phyloP scores from a whole-genome alignment of 1,140 invertebrate species.

The Pogonus chalceus region DNA sequence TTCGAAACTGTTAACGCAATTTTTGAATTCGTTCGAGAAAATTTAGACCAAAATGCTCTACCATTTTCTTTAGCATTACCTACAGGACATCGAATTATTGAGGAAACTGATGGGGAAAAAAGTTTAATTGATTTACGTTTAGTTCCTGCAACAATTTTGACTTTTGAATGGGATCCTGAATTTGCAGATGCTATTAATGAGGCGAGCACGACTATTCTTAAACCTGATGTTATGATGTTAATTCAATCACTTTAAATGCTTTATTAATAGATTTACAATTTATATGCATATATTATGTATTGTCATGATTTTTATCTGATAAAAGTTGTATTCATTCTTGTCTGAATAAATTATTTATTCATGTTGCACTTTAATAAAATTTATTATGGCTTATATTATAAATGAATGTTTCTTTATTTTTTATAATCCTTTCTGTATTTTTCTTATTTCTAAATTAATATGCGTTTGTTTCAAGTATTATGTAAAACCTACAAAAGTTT shows the following conservation, averaged over 20 bases:
- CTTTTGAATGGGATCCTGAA: slow-evolving; percentile 50
- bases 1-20: slow-evolving; percentile 63
- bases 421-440: too few relatives aligned
- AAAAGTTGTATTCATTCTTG: not conserved
- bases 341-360: not conserved
- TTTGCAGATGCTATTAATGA: slow-evolving; percentile 39
- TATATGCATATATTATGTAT: not conserved
- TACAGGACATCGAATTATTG: slow-evolving; percentile 51
- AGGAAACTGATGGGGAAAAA: slow-evolving; percentile 50
- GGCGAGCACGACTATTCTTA: slow-evolving; percentile 48
- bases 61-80: slow-evolving; percentile 54
- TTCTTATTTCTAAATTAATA: too few relatives aligned
- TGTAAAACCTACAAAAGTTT: too few relatives aligned
- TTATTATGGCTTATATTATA: too few relatives aligned
- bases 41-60: slow-evolving; percentile 50
- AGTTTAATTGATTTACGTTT: slow-evolving; percentile 59
- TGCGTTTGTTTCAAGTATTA: too few relatives aligned
- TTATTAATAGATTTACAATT: not conserved
- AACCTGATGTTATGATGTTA: slow-evolving; percentile 61
- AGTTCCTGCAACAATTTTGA: slow-evolving; percentile 63
- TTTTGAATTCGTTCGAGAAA: slow-evolving; percentile 61
- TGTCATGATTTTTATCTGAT: not conserved
- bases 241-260: slow-evolving; percentile 46
- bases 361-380: not conserved
- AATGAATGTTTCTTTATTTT: too few relatives aligned